Conservation (phyloP, 2,113 vertebrate species). For the Antechinus flavipes region DNA sequence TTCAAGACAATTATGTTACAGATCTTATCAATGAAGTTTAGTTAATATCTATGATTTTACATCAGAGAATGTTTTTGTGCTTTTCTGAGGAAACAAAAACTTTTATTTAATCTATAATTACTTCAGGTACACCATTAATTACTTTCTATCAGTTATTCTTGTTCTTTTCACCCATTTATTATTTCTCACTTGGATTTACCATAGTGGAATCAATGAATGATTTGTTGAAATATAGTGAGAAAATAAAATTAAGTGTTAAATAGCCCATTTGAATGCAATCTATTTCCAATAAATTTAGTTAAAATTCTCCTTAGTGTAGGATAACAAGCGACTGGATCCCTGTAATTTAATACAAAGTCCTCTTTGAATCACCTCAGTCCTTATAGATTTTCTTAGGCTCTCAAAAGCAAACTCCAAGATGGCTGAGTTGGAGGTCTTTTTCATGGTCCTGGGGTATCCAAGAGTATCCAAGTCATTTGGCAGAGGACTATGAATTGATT, state of each 20-base stretch:
- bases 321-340: not conserved
- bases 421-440: not conserved
- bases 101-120: not conserved
- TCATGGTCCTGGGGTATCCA: not conserved
- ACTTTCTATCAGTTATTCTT: not conserved
- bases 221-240: not conserved
- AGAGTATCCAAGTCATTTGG: not conserved
- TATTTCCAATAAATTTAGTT: not conserved
- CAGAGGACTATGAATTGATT: not conserved
- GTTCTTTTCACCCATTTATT: not conserved
- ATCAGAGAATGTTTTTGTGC: not conserved
- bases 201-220: not conserved
- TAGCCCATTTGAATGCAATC: not conserved
- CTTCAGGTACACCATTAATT: not conserved
- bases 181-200: not conserved
- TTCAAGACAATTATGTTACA: not conserved
- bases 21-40: not conserved
- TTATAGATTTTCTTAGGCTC: not conserved
- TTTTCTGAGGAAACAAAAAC: not conserved
- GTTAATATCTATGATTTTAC: not conserved
- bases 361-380: not conserved
- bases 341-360: not conserved
- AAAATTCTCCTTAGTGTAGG: not conserved
- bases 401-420: not conserved
- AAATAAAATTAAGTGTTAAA: not conserved